Evolutionary conservation across 2,113 vertebrate genomes (phyloP), one percentile per base, ranked within the genome.

Genomic region (Sciurus niger): DNA sequence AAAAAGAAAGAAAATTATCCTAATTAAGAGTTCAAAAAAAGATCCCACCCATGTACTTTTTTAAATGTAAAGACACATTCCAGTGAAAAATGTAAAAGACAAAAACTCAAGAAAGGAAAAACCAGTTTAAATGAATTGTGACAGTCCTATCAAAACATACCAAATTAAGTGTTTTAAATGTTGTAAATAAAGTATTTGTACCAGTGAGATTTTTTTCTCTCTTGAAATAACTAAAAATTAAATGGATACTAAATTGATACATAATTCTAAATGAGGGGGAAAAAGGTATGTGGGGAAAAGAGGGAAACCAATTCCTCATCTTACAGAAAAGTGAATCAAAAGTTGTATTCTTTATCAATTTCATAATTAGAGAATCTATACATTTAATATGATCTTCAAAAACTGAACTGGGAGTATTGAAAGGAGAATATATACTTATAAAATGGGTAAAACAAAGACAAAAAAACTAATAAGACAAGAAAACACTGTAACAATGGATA

Each of bases 1-100:
- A 58, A 22, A 58, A 48, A 88, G 13, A 51, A 89, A 94, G 63
- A 2, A 72, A 72, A 53, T 53, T 60, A 88, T 73, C 79, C 55
- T 90, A 90, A 73, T 73, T 34, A 68, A 76, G 32, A 55, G 8
- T 48, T 96, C 67, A 92, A 16, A 89, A 91, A 84, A 91, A 58
- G 93, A 43, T 48, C 55, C 43, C 28, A 77, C 28, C 32, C 34
- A 8, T 63, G 34, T 8, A 16, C 63, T 34, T 84, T 70, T 70
- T 51, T 84, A 84, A 88, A 25, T 12, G 2, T 3, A 76, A 90
- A 88, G 30, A 68, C 51, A 51, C 0, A 0, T 73, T 93, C 82
- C 28, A 55, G 40, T 63, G 37, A 16, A 86, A 73, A 24, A 51
- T n/a, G n/a, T 58, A 65, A 86, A 58, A 78, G 60, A 90, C 32